Base-by-base conservation (phyloP, 2,113 vertebrate species). In the Mola mola region DNA sequence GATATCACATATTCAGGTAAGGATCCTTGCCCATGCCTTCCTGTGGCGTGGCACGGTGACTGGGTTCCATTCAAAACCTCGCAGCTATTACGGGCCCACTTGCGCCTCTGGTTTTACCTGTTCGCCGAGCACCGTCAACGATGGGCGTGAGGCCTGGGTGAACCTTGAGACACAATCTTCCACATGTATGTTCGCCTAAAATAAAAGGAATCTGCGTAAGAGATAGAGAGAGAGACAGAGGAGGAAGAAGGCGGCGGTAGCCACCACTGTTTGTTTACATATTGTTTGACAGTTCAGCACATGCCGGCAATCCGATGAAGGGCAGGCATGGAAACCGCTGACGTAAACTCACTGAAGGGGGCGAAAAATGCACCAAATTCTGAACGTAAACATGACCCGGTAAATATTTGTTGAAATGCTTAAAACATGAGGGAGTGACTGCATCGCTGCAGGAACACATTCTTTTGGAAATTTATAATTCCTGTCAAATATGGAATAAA, bases 51-150 rank as follows among this genome's bases (percentile, higher is more conserved):
- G 41, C 56, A 25, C 11, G 7, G 21, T 49, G 71, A 64, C 44
- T 50, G 13, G 72, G 50, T 59, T 69, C 29, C 16, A 0, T 38
- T 60, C 43, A 48, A 63, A 53, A 33, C 55, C 59, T 15, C 15
- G 28, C 47, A 47, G 42, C 46, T 19, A 33, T 73, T 58, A 78
- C 72, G 37, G 71, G 80, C 62, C 50, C 77, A 64, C 80, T 50
- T 22, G 89, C 20, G 36, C 36, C 71, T 83, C 90, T 72, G 79
- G 91, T 92, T 79, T 42, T 62, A 91, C 92, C 82, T 72, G 92
- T 90, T 89, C 25, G 55, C 58, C 78, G 6, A 66, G 78, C 58
- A 44, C 44, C 3, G 0, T 21, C 19, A 2, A 22, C 3, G 8
- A 19, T 49, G 78, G 77, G 86, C 1, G 75, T 82, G 74, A 75